Base-by-base conservation (phyloP, 2,797 vertebrate species). In the Myotis pilosus region DNA sequence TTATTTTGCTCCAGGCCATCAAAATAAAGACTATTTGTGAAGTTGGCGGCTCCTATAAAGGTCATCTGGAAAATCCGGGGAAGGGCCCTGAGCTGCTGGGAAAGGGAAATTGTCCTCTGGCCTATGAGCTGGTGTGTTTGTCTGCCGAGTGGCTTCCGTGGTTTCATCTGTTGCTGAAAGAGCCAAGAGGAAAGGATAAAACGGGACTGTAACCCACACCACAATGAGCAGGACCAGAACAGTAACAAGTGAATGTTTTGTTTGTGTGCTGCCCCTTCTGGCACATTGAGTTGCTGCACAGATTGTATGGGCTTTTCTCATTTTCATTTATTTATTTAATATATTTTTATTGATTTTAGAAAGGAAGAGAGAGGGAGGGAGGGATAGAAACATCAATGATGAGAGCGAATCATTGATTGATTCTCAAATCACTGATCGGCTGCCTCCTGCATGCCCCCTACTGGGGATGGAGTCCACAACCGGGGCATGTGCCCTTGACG, bases 101-200 rank as follows among this genome's bases (percentile, higher is more conserved):
- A 97, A 96, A 92, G 69, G 36, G n/a, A 94, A 96, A 94, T 95
- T 97, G 87, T 87, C 72, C 36, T 93, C 33, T 92, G 94, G 75
- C 80, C 87, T 44, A 16, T 90, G 94, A 96, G 66, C 84, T 95
- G 92, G 84, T 4, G 0, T 91, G 55, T 68, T 94, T 95, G 44
- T 92, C 95, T 87, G 79, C 76, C 75, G 62, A 93, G 95, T 95
- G 89, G 94, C 87, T 95, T 97, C 64, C 5, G 74, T 33, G 91
- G 96, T 96, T 97, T 97, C 75, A 79, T 87, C 86, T 90, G 25
- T 49, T 94, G 53, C 68, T 94, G 30, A 66, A 85, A 87, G 64
- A 94, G 91, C 78, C 87, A 95, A 83, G 57, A 75, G 33, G 88
- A 93, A 90, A 41, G 92, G 78, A 82, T 96, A 94, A 92, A 92